phyloP scores from a whole-genome alignment of 2,113 vertebrate genomes.

The Podiceps cristatus region DNA sequence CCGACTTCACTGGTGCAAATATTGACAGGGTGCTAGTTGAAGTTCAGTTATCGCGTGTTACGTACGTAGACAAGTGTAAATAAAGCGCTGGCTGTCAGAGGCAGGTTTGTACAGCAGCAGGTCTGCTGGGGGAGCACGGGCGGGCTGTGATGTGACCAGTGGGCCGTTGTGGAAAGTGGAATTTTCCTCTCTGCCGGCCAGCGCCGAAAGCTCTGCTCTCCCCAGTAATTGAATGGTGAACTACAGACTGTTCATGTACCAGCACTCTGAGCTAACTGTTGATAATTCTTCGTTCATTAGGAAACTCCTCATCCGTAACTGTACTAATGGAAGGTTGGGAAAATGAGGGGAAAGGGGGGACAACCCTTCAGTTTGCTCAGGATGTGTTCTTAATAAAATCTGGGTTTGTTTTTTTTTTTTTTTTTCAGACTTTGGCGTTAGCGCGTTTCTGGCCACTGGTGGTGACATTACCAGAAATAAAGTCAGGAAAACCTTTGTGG shows the following conservation, averaged over 20 bases:
- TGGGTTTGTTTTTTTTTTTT: slow-evolving; percentile 9
- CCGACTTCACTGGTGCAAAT: not conserved
- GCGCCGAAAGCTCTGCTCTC: slow-evolving; percentile 6
- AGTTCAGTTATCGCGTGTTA: not conserved
- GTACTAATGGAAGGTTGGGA: not conserved
- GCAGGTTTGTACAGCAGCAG: not conserved
- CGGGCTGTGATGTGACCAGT: not conserved
- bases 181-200: slow-evolving; percentile 8
- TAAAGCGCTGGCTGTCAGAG: not conserved
- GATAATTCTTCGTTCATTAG: slow-evolving; percentile 2
- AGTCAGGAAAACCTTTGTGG: slow-evolving; percentile 97
- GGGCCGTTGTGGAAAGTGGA: slow-evolving; percentile 38
- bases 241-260: not conserved
- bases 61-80: not conserved
- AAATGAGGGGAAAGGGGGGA: not conserved
- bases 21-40: not conserved
- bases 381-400: not conserved
- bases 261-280: not conserved
- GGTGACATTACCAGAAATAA: slow-evolving; percentile 98
- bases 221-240: not conserved
- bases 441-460: slow-evolving; percentile 96
- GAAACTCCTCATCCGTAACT: not conserved
- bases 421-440: slow-evolving; percentile 92
- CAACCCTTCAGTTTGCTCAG: not conserved
- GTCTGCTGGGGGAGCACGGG: not conserved